phyloP scores from a whole-genome alignment of 2,113 vertebrate species.

The Myrmophylax atrothorax region DNA sequence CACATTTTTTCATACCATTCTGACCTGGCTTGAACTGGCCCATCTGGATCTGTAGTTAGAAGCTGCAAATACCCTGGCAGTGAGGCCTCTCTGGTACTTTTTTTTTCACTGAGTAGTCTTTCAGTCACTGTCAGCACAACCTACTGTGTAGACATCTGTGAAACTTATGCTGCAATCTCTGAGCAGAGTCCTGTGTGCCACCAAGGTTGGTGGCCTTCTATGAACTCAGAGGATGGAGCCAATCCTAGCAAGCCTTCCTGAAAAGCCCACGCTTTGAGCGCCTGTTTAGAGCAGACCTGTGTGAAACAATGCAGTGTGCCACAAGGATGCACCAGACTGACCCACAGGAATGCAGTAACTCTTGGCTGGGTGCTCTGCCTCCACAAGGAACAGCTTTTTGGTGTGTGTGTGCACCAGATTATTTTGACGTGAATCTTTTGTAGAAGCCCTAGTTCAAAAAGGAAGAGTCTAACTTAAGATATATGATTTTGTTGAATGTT shows the following conservation, averaged over 20 bases:
- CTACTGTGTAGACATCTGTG: neutral
- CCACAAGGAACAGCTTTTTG: neutral
- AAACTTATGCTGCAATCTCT: neutral
- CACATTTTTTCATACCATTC: neutral
- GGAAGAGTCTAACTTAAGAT: neutral
- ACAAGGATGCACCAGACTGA: accelerated
- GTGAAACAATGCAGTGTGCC: neutral
- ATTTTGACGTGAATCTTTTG: neutral
- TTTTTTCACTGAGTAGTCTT: neutral
- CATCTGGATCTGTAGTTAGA: neutral
- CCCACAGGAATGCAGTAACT: neutral
- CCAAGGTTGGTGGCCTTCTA: neutral
- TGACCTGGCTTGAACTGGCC: constrained; percentile 35
- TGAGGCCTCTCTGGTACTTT: neutral
- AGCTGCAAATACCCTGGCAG: neutral
- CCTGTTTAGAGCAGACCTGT: neutral
- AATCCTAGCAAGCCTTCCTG: neutral
- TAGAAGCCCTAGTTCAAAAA: neutral
- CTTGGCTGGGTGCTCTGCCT: neutral
- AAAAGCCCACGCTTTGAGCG: neutral
- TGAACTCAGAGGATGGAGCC: neutral
- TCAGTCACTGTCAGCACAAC: neutral
- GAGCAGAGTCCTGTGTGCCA: neutral
- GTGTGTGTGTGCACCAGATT: neutral
- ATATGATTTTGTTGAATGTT: accelerated